Conservation (phyloP, 2,113 vertebrate genomes). For the Rynchops niger region DNA sequence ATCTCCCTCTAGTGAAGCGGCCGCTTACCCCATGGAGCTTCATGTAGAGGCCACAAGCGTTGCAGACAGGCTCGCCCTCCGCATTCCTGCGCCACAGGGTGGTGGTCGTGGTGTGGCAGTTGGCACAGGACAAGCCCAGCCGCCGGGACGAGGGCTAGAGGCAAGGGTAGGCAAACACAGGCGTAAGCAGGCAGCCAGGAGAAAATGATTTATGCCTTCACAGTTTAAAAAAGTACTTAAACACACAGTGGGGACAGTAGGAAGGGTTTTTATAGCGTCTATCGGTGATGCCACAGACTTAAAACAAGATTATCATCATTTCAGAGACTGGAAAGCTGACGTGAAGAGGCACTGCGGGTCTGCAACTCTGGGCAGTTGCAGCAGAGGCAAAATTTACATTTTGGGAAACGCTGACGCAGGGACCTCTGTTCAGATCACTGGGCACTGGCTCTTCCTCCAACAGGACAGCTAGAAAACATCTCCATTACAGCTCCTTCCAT, state of each 20-base stretch:
- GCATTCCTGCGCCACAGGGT: conserved; percentile 97
- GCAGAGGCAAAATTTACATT: not conserved
- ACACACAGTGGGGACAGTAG: rapidly evolving
- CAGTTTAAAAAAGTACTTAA: not conserved
- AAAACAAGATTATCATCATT: not conserved
- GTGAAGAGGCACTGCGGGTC: not conserved
- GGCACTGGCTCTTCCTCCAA: not conserved
- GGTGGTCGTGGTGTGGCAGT: conserved; percentile 96
- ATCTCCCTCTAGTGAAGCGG: rapidly evolving
- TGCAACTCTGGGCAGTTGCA: not conserved
- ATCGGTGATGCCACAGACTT: not conserved
- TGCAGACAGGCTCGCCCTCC: conserved; percentile 96
- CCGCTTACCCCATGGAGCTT: conserved; percentile 92
- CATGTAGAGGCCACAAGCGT: conserved; percentile 97
- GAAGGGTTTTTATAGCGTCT: not conserved
- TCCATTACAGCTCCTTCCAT: not conserved
- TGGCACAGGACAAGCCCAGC: conserved; percentile 94
- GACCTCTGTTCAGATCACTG: not conserved
- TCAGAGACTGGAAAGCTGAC: not conserved
- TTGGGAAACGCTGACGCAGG: not conserved
- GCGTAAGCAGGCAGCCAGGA: not conserved
- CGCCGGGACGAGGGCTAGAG: conserved; percentile 91
- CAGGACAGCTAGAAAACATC: not conserved
- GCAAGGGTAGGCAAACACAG: not conserved
- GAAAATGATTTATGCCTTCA: not conserved